Conservation (phyloP, 1,140 invertebrate species). For the Triops longicaudatus region DNA sequence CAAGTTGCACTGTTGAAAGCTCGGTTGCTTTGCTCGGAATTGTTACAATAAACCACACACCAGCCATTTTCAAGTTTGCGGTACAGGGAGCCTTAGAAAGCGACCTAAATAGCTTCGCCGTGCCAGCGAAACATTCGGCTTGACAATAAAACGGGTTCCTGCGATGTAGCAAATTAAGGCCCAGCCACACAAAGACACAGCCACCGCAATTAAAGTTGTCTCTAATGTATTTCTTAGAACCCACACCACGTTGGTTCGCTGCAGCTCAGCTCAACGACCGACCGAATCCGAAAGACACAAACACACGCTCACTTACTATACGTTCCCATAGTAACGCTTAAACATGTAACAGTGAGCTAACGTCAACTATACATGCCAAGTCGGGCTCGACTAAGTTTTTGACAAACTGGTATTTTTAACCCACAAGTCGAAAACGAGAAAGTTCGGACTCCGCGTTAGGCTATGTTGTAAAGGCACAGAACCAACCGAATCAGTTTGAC, state of each 20-base stretch:
- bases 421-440: neutral
- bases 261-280: neutral
- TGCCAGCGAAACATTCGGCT: neutral
- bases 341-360: neutral
- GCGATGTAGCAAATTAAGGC: neutral
- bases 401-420: neutral
- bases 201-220: neutral
- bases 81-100: neutral
- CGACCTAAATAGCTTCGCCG: neutral
- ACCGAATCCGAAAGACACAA: too few relatives aligned
- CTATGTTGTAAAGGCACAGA: neutral
- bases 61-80: neutral
- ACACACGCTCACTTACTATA: neutral
- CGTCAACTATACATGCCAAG: neutral
- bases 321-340: neutral
- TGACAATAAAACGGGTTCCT: neutral
- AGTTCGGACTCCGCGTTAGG: neutral
- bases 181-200: neutral
- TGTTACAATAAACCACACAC: constrained; percentile 2
- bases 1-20: neutral
- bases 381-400: neutral
- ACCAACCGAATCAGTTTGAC: neutral
- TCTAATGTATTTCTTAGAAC: neutral
- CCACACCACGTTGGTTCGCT: neutral
- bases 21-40: constrained; percentile 2